These are phyloP conservation scores for Saccopteryx bilineata DNA, from an alignment of 2,113 vertebrate species.

Conservation along the genomic window DNA sequence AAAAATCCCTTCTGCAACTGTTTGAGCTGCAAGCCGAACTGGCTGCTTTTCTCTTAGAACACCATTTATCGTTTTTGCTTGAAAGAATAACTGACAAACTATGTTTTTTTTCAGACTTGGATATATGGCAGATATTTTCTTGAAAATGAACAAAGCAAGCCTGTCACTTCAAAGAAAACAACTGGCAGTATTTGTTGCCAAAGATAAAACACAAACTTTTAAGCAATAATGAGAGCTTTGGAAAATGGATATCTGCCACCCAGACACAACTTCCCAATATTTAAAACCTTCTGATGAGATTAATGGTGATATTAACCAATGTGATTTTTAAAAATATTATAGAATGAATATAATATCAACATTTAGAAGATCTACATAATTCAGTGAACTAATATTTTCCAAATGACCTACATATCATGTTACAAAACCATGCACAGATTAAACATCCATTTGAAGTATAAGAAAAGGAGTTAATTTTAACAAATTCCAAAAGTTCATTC, in stretches of 20 bases:
- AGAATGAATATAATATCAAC: constrained; percentile 1
- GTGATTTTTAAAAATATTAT: not conserved
- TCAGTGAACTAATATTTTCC: not conserved
- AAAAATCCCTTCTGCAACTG: not conserved
- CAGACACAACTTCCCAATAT: constrained; percentile 2
- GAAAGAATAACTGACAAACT: constrained; percentile 1
- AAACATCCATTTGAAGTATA: constrained; percentile 40
- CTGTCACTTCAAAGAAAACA: constrained; percentile 21
- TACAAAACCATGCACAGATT: not conserved
- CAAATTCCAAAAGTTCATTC: constrained; percentile 7
- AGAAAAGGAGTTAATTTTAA: constrained; percentile 34
- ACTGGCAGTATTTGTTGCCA: not conserved
- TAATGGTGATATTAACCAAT: not conserved
- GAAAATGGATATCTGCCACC: not conserved
- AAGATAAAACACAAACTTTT: constrained; percentile 35
- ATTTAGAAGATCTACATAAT: not conserved
- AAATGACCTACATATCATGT: not conserved
- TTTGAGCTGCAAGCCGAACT: not conserved
- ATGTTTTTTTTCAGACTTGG: not conserved
- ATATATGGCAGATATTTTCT: constrained; percentile 2
- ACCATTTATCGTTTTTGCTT: constrained; percentile 21
- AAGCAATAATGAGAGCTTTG: not conserved
- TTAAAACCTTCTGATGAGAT: not conserved
- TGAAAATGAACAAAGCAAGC: not conserved
- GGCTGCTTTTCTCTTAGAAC: not conserved